Base-by-base conservation (phyloP, 2,888 invertebrate species). In the Drosophila longiperda region DNA sequence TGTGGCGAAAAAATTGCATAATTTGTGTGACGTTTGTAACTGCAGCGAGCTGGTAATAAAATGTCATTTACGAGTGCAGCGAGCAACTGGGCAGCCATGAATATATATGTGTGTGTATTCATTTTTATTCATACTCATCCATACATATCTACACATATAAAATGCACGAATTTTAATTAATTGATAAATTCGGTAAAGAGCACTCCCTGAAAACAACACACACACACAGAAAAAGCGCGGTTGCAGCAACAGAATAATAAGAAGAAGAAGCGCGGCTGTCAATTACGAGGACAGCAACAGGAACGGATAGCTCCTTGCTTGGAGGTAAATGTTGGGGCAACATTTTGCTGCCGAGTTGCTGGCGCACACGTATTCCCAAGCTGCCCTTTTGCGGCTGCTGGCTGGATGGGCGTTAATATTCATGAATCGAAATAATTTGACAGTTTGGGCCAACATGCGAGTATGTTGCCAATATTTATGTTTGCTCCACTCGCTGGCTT, bases 131-230 rank as follows among this genome's bases (percentile, higher is more conserved):
- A 72, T 73, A 60, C 62, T 40, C 50, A 55, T 63, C 78, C 68
- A 66, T 61, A 71, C 64, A 58, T 68, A 67, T 75, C 49, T 45
- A 70, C 72, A 75, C 72, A 72, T 77, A 84, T 78, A 85, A 77
- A 91, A 90, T 87, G 89, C 87, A 86, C 91, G 90, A 87, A 90
- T 87, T 90, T 87, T 90, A 87, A 87, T 87, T 87, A 87, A 87
- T 87, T 87, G 87, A 90, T 91, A 87, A 87, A 87, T 87, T 90
- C 87, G 86, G 85, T 89, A 87, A 90, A 77, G 90, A 87, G 80
- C 72, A 67, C 36, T 36, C 29, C 33, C 36, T 42, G 52, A 42
- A 52, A 55, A 50, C n/a, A 54, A 49, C 67, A 38, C 29, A 67
- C 57, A 74, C 62, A 58, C 38, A 55, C 53, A 66, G 33, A 50